phyloP scores from a whole-genome alignment of 2,888 invertebrate species.

The Agonum fuliginosum region DNA sequence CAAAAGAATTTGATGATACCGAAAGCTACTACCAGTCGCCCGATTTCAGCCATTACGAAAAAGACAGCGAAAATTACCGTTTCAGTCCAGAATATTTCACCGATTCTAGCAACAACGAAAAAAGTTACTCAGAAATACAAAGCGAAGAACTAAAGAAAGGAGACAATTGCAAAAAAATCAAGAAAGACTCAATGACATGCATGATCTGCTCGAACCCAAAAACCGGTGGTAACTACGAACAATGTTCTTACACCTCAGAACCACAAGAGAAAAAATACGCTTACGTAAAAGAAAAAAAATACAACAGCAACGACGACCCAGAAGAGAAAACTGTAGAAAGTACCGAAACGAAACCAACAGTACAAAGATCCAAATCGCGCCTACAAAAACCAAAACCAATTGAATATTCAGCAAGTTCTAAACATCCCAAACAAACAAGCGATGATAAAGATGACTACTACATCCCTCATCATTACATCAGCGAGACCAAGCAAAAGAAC shows the following conservation, averaged over 20 bases:
- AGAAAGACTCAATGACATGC: constrained; percentile 81
- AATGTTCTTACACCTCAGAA: constrained; percentile 85
- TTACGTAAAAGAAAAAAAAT: constrained; percentile 80
- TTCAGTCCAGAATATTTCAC: constrained; percentile 75
- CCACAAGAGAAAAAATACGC: constrained; percentile 83
- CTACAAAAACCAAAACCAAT: constrained; percentile 20
- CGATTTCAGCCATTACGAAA: constrained; percentile 72
- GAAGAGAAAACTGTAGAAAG: constrained; percentile 71
- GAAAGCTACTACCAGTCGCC: constrained; percentile 71
- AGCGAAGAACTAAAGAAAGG: constrained; percentile 78
- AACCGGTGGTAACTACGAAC: constrained; percentile 85
- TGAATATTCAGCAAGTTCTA: constrained; percentile 61
- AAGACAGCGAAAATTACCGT: constrained; percentile 71
- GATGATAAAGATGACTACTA: constrained; percentile 32
- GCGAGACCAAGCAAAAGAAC: constrained; percentile 59
- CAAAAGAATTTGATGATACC: constrained; percentile 73
- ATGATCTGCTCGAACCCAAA: constrained; percentile 84
- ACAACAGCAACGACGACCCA: constrained; percentile 77
- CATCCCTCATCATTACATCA: constrained; percentile 4
- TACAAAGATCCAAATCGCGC: constrained; percentile 42
- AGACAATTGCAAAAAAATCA: constrained; percentile 79
- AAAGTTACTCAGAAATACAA: constrained; percentile 78
- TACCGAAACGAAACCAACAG: constrained; percentile 67
- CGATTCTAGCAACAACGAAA: constrained; percentile 74
- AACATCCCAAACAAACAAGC: constrained; percentile 26